Percentiles rank a stretch among this genome's conserved stretches.
Conservation (phyloP, 2,113 vertebrate species). For the Bubo bubo region DNA sequence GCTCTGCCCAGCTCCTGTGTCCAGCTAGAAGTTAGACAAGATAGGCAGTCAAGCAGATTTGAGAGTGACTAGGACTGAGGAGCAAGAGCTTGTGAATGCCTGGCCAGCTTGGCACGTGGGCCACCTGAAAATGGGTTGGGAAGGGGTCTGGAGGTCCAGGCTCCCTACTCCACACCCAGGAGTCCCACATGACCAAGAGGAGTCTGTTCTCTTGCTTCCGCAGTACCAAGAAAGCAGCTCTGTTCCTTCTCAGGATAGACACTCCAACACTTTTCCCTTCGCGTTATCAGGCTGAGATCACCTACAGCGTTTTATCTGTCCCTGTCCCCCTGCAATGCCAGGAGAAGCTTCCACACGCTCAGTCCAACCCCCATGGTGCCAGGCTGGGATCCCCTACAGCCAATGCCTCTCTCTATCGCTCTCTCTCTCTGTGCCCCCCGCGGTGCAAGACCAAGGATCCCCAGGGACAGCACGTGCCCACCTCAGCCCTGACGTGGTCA, state of each 20-base stretch:
- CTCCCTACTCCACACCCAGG: not conserved
- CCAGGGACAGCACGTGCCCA: constrained; percentile 55
- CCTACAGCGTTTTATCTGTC: not conserved
- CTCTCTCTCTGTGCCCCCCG: constrained; percentile 57
- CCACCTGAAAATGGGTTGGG: not conserved
- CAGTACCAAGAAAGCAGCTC: not conserved
- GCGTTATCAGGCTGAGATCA: not conserved
- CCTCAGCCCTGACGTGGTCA: constrained; percentile 64
- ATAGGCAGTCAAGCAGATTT: not conserved
- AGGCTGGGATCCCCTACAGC: constrained; percentile 28
- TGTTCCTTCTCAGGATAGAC: not conserved
- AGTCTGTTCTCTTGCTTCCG: not conserved
- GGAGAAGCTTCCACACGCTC: constrained; percentile 59
- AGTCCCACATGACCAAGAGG: not conserved
- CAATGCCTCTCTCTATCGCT: constrained; percentile 67
- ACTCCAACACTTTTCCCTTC: not conserved
- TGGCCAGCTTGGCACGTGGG: not conserved
- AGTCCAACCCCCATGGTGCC: constrained; percentile 30
- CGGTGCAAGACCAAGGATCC: constrained; percentile 61
- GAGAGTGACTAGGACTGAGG: not conserved
- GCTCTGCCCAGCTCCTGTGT: constrained; percentile 6
- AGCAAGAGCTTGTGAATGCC: not conserved
- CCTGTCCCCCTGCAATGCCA: constrained; percentile 56
- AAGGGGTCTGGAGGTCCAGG: not conserved
- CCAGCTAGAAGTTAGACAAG: constrained; percentile 20